Conservation (phyloP, 2,888 invertebrate genomes). For the Patella pellucida region DNA sequence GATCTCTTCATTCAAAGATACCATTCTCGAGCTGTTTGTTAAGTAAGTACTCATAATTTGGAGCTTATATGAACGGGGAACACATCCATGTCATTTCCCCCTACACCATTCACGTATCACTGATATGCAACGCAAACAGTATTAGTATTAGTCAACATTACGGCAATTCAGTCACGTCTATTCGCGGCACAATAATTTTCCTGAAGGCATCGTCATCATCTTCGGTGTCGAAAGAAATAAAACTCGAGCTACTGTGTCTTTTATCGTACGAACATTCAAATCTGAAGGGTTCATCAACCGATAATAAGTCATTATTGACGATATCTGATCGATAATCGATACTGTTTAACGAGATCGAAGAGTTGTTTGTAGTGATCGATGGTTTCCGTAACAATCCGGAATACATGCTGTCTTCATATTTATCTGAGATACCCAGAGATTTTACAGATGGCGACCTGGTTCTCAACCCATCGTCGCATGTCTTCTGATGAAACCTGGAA, state of each 20-base stretch:
- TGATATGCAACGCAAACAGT: too few relatives aligned
- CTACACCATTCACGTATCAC: too few relatives aligned
- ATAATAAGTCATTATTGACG: not conserved
- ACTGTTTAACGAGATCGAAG: not conserved
- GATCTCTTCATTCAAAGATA: too few relatives aligned
- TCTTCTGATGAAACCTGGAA: not conserved
- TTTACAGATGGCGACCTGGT: not conserved
- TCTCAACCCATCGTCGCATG: not conserved
- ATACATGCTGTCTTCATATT: not conserved
- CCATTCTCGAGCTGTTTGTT: too few relatives aligned
- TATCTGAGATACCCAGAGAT: not conserved
- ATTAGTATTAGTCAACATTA: too few relatives aligned
- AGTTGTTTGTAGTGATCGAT: not conserved
- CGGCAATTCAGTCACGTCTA: too few relatives aligned
- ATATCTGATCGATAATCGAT: not conserved
- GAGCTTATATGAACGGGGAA: too few relatives aligned
- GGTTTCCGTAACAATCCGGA: constrained; percentile 2
- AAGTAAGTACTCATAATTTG: too few relatives aligned
- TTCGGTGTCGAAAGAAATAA: too few relatives aligned
- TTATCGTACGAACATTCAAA: not conserved
- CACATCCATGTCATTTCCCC: too few relatives aligned
- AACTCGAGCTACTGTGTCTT: not conserved
- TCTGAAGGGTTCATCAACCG: constrained; percentile 5
- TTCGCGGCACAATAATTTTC: too few relatives aligned
- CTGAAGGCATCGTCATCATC: too few relatives aligned